phyloP scores from a whole-genome alignment of 1,140 invertebrate species.

The Helicorthomorpha holstii region DNA sequence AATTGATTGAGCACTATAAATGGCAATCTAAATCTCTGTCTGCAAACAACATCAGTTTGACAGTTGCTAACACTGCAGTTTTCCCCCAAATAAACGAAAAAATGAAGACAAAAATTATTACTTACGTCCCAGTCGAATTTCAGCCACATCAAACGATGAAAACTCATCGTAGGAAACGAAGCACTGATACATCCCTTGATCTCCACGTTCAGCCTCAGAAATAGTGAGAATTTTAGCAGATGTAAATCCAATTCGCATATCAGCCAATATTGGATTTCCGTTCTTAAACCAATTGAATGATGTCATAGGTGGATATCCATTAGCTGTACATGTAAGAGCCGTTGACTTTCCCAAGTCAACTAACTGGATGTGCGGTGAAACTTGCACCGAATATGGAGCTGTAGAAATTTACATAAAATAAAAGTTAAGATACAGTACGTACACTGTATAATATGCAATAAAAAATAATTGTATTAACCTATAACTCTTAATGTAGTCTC shows the following conservation, averaged over 20 bases:
- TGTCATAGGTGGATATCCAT: conserved; percentile 18
- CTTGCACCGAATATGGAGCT: conserved; percentile 7
- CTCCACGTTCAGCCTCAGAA: conserved; percentile 19
- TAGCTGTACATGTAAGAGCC: conserved; percentile 19
- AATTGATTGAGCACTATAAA: too few relatives aligned
- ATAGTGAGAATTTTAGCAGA: conserved; percentile 16
- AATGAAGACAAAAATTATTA: background rate
- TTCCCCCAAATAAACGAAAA: too few relatives aligned
- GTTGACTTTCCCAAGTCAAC: conserved; percentile 21
- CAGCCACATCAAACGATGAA: conserved; percentile 22
- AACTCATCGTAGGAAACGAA: conserved; percentile 22
- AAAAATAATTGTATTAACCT: conserved; percentile 16
- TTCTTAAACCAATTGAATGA: conserved; percentile 22
- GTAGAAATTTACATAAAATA: background rate
- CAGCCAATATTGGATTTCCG: conserved; percentile 10
- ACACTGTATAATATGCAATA: background rate
- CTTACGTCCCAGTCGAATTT: conserved; percentile 26
- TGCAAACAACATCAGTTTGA: too few relatives aligned
- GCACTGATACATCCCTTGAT: conserved; percentile 31
- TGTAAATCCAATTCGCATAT: conserved; percentile 3
- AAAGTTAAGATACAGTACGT: too few relatives aligned
- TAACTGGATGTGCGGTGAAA: conserved; percentile 19
- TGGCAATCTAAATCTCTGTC: too few relatives aligned
- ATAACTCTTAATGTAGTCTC: conserved; percentile 43
- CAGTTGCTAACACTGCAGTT: too few relatives aligned